Evolutionary conservation across 2,888 invertebrate genomes (phyloP).

Genomic region (Masnerella sp.): DNA sequence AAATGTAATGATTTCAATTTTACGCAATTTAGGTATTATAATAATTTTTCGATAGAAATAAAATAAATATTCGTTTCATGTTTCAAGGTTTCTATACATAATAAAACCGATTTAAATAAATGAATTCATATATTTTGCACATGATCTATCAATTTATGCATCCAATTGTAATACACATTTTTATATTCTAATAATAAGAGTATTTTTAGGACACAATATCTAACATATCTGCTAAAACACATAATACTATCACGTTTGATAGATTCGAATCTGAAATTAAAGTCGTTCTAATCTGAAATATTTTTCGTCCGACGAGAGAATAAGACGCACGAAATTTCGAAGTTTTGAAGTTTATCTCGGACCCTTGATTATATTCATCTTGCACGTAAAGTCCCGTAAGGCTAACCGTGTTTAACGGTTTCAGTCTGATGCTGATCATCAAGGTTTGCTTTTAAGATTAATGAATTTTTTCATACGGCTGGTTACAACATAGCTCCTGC

Average conservation of each 20-base stretch:
- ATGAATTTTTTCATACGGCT: constrained; percentile 55
- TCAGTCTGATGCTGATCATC: constrained; percentile 52
- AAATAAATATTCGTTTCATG: too few species aligned
- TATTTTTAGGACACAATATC: constrained; percentile 10
- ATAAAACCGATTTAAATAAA: too few species aligned
- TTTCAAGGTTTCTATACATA: too few species aligned
- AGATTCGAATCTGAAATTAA: constrained; percentile 34
- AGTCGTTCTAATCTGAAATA: constrained; percentile 46
- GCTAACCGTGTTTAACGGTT: constrained; percentile 60
- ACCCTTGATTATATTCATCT: constrained; percentile 56
- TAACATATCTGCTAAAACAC: constrained; percentile 21
- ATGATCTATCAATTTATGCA: too few species aligned
- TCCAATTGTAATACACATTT: too few species aligned
- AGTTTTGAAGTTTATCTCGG: constrained; percentile 47
- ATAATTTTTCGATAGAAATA: too few species aligned
- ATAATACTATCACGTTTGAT: constrained; percentile 7
- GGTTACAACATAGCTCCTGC: constrained; percentile 36
- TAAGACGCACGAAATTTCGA: constrained; percentile 27
- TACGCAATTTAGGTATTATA: too few species aligned
- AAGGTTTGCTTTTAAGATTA: constrained; percentile 57
- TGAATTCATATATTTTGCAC: too few species aligned
- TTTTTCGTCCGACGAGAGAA: constrained; percentile 28
- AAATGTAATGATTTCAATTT: too few species aligned
- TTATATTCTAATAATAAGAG: too few species aligned
- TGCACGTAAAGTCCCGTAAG: constrained; percentile 56